Conservation (phyloP, 2,888 invertebrate genomes). For the Drosophila gaucha region DNA sequence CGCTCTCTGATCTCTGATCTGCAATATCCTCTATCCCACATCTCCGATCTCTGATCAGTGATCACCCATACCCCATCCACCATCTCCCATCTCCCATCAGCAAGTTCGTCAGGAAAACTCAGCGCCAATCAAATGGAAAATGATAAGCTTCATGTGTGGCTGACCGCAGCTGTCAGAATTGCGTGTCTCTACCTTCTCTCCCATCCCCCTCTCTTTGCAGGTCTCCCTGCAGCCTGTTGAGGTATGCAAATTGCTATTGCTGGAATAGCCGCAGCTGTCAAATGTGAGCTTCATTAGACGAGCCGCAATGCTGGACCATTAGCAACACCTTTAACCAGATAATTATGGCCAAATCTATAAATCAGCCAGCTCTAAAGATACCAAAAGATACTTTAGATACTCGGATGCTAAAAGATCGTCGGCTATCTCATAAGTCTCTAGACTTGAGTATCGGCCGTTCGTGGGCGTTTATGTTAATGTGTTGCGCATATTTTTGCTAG, state of each 20-base stretch:
- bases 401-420: not conserved
- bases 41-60: too few relatives aligned
- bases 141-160: conserved; percentile 62
- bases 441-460: conserved; percentile 12
- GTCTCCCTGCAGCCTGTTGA: not conserved
- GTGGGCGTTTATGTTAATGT: conserved; percentile 66
- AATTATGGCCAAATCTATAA: conserved; percentile 60
- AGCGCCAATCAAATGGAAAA: conserved; percentile 59
- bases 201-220: not conserved
- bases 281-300: conserved; percentile 47
- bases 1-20: not conserved
- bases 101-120: conserved; percentile 34
- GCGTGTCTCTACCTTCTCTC: not conserved
- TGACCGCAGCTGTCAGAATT: conserved; percentile 62
- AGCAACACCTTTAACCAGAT: conserved; percentile 64
- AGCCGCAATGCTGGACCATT: conserved; percentile 41
- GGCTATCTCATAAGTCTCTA: not conserved
- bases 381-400: conserved; percentile 17
- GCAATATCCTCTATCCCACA: too few relatives aligned
- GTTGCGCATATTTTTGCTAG: conserved; percentile 27
- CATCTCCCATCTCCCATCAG: not conserved
- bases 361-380: conserved; percentile 34
- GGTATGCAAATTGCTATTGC: conserved; percentile 24
- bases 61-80: not conserved
- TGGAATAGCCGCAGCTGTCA: conserved; percentile 25